Evolutionary conservation across 2,113 vertebrate species (phyloP).

Genomic region (Salvelinus namaycush): DNA sequence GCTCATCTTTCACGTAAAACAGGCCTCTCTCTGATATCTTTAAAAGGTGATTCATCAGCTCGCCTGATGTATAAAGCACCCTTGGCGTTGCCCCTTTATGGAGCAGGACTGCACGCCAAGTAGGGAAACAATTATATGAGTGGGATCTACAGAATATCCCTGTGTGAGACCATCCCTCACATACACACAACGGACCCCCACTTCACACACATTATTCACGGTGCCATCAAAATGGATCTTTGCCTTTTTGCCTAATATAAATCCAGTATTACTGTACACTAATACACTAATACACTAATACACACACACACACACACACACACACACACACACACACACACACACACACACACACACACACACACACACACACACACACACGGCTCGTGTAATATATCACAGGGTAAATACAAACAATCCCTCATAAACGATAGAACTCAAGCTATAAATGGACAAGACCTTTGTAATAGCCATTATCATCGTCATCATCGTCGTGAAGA

Average conservation of each 20-base stretch:
- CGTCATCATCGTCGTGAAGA: constrained; percentile 22
- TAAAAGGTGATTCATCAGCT: constrained; percentile 78
- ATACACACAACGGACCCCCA: constrained; percentile 29
- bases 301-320: constrained; percentile 1
- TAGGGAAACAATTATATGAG: constrained; percentile 70
- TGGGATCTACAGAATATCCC: constrained; percentile 73
- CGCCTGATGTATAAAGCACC: constrained; percentile 71
- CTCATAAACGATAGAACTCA: constrained; percentile 41
- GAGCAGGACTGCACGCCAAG: constrained; percentile 66
- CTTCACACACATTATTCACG: background rate
- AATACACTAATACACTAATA: too few species aligned
- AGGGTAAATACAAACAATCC: constrained; percentile 28
- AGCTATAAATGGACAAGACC: constrained; percentile 30
- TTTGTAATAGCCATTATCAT: constrained; percentile 40
- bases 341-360: too few species aligned
- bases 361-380: background rate
- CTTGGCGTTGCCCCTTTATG: constrained; percentile 71
- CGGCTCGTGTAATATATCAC: constrained; percentile 22
- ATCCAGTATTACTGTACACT: constrained; percentile 34
- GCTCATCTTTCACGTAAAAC: constrained; percentile 69
- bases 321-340: background rate
- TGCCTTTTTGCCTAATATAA: constrained; percentile 47
- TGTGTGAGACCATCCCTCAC: constrained; percentile 59
- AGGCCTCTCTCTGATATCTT: constrained; percentile 68
- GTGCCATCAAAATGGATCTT: constrained; percentile 23